These are phyloP conservation scores for Druon quercuslanigerum DNA, from an alignment of 1,140 invertebrate genomes.

Conservation along the genomic window DNA sequence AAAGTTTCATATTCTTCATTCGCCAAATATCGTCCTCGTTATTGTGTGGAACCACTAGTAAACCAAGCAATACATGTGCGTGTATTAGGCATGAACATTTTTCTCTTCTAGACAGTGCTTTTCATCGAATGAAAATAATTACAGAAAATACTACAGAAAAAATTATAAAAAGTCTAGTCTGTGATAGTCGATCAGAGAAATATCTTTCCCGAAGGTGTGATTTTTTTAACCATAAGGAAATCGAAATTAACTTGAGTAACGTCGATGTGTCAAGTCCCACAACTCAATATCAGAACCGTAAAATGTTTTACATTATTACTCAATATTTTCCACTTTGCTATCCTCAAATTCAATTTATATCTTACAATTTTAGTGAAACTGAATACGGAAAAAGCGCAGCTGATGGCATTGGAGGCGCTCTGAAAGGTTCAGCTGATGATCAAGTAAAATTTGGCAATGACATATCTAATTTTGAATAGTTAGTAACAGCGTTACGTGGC, in stretches of 20 bases:
- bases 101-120: constrained; percentile 34
- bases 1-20: neutral
- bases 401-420: constrained; percentile 21
- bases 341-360: no score
- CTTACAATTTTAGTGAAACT: constrained; percentile 35
- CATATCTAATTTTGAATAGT: constrained; percentile 28
- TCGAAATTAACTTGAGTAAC: neutral
- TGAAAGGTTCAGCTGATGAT: constrained; percentile 32
- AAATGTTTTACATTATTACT: constrained; percentile 47
- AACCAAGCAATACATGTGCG: constrained; percentile 36
- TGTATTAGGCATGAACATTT: constrained; percentile 47
- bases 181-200: constrained; percentile 32
- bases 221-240: no score
- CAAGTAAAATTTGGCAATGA: constrained; percentile 9
- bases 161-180: constrained; percentile 41
- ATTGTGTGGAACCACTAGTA: constrained; percentile 37
- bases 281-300: constrained; percentile 57
- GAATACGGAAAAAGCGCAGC: constrained; percentile 32
- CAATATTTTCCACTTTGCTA: neutral
- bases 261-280: no score
- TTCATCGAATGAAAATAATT: constrained; percentile 37
- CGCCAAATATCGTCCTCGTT: constrained; percentile 3
- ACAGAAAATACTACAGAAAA: constrained; percentile 40
- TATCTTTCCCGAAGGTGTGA: constrained; percentile 38
- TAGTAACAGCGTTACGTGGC: no score